Conservation (phyloP, 2,888 invertebrate genomes). For the Azorinus chamasolen region DNA sequence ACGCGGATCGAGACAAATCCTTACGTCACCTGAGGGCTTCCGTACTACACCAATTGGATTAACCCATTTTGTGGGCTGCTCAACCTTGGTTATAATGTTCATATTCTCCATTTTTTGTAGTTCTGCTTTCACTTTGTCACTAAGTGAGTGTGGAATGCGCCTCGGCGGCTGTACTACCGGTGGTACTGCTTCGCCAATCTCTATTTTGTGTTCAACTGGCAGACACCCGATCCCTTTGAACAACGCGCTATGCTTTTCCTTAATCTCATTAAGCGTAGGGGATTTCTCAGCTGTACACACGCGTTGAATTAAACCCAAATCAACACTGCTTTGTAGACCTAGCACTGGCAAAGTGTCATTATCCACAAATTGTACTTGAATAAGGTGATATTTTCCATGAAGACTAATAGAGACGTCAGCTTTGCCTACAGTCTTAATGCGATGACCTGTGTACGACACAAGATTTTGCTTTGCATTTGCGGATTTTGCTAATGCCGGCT, state of each 20-base stretch:
- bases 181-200: neutral
- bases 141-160: neutral
- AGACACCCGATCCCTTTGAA: constrained; percentile 56
- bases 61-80: constrained; percentile 59
- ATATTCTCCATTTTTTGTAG: constrained; percentile 47
- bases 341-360: neutral
- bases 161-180: constrained; percentile 10
- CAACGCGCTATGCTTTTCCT: neutral
- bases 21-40: constrained; percentile 45
- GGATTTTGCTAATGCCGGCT: neutral
- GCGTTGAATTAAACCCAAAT: neutral
- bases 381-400: too few relatives aligned
- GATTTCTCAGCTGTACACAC: neutral
- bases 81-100: constrained; percentile 41
- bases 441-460: neutral
- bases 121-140: constrained; percentile 33
- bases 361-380: neutral
- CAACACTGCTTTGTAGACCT: neutral
- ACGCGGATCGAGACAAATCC: constrained; percentile 60
- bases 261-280: neutral
- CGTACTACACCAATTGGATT: constrained; percentile 56
- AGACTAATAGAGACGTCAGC: neutral
- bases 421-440: neutral
- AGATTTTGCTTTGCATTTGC: neutral
- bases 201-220: constrained; percentile 46